phyloP scores from a whole-genome alignment of 2,113 vertebrate species.

The Nematolebias whitei region DNA sequence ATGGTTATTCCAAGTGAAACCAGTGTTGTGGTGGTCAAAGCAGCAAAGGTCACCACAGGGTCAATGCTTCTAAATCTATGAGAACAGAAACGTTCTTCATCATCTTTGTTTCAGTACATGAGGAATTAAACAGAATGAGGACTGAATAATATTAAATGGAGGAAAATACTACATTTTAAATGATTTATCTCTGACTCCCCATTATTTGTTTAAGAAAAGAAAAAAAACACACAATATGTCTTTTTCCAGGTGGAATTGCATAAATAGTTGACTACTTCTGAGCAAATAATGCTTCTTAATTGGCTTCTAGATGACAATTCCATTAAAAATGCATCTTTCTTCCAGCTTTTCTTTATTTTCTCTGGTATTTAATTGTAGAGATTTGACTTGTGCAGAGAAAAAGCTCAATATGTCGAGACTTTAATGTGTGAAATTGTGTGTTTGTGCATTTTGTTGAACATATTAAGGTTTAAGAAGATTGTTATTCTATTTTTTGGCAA shows the following conservation, averaged over 20 bases:
- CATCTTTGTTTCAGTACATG: neutral
- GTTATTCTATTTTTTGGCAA: neutral
- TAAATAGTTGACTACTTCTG: slow-evolving; percentile 2
- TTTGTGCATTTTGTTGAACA: slow-evolving; percentile 8
- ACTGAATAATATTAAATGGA: neutral
- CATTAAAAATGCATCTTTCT: neutral
- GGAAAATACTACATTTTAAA: neutral
- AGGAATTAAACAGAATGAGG: neutral
- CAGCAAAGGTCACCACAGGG: slow-evolving; percentile 18
- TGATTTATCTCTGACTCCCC: no score
- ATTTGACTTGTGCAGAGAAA: slow-evolving; percentile 8
- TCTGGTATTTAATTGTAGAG: neutral
- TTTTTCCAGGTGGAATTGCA: neutral
- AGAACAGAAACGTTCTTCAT: slow-evolving; percentile 1
- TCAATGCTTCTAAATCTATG: slow-evolving; percentile 12
- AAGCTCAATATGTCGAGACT: no score
- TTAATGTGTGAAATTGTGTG: neutral
- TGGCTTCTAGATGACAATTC: neutral
- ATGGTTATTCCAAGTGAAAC: slow-evolving; percentile 27
- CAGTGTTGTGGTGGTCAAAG: slow-evolving; percentile 6
- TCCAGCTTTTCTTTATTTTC: neutral
- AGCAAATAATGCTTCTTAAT: slow-evolving; percentile 6
- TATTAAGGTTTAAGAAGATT: neutral
- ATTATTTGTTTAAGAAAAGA: neutral
- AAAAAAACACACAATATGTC: neutral